These are phyloP conservation scores for Merops nubicus DNA, from an alignment of 2,113 vertebrate genomes.

Conservation along the genomic window DNA sequence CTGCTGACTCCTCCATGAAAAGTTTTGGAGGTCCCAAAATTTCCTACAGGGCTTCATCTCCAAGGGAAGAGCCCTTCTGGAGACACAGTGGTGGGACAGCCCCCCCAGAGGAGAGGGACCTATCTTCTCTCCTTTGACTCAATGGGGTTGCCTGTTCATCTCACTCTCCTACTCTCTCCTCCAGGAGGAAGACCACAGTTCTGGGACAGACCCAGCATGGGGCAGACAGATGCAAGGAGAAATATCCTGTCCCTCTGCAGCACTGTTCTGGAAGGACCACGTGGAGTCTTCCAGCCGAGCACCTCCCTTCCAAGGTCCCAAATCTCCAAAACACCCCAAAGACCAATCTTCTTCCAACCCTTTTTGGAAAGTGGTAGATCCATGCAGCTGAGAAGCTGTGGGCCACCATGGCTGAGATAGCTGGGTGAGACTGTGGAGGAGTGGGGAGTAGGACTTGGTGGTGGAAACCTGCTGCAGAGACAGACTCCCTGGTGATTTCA, in stretches of 20 bases:
- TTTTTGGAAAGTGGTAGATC: neutral
- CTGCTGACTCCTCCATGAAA: constrained; percentile 56
- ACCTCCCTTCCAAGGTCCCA: neutral
- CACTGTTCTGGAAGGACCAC: neutral
- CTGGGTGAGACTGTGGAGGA: neutral
- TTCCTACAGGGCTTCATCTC: neutral
- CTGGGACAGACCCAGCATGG: accelerated
- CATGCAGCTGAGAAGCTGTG: neutral
- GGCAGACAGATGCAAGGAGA: neutral
- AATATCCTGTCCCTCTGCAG: neutral
- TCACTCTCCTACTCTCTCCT: neutral
- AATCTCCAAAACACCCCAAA: neutral
- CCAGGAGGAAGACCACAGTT: neutral
- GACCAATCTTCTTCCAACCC: neutral
- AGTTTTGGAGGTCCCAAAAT: constrained; percentile 8
- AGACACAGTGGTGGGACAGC: neutral
- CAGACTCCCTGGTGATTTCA: neutral
- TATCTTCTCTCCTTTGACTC: neutral
- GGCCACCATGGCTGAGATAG: neutral
- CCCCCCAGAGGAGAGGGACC: neutral
- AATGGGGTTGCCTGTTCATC: neutral
- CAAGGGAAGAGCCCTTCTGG: neutral
- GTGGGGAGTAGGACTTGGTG: neutral
- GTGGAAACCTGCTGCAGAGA: neutral
- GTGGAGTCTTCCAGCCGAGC: neutral